Evolutionary conservation across 2,888 invertebrate genomes (phyloP).

Genomic region (Chrysodeixis includens): DNA sequence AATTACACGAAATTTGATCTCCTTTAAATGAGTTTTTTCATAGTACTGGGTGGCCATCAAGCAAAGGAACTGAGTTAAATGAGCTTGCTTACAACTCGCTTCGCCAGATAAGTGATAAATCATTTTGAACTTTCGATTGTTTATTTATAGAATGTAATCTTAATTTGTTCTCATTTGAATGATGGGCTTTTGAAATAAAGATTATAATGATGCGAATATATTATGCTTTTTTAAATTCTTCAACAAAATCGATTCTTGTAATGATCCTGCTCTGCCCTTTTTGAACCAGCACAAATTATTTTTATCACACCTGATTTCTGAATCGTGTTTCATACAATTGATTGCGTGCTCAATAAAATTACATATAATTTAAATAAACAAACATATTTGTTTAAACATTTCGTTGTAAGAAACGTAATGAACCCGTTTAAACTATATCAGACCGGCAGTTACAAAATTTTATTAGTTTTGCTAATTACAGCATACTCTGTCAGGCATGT

Average conservation of each 20-base stretch:
- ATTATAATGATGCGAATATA: not conserved
- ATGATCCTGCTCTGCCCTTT: not conserved
- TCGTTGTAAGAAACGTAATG: conserved; percentile 19
- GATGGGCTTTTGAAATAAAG: conserved; percentile 10
- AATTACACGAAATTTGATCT: conserved; percentile 30
- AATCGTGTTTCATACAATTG: conserved; percentile 1
- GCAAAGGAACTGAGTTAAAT: conserved; percentile 41
- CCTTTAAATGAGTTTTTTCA: conserved; percentile 54
- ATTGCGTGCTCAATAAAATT: conserved; percentile 3
- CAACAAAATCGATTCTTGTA: not conserved
- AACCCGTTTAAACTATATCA: conserved; percentile 25
- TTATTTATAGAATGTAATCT: conserved; percentile 40
- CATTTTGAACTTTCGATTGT: conserved; percentile 39
- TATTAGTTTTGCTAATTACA: conserved; percentile 38
- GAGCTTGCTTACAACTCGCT: conserved; percentile 13
- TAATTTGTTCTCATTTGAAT: conserved; percentile 15
- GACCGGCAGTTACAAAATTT: conserved; percentile 36
- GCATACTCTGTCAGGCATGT: conserved; percentile 20
- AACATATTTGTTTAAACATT: conserved; percentile 15
- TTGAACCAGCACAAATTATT: too few species aligned
- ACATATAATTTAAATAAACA: conserved; percentile 23
- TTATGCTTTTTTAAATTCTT: not conserved
- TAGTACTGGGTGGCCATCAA: conserved; percentile 45
- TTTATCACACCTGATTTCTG: conserved; percentile 7
- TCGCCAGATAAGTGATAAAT: conserved; percentile 32